Conservation (phyloP, 1,140 invertebrate genomes). For the Drosophila truncata region DNA sequence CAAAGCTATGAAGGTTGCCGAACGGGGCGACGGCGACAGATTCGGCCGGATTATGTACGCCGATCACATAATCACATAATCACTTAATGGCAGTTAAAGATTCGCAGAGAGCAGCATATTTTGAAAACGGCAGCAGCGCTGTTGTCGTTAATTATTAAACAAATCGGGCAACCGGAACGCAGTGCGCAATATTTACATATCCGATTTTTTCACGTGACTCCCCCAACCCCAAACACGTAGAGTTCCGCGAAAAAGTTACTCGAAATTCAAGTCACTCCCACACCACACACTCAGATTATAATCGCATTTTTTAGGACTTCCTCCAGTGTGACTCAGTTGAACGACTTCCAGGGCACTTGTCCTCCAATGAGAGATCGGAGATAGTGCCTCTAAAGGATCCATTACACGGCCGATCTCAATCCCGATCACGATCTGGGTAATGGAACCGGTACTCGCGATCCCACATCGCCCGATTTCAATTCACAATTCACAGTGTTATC, state of each 20-base stretch:
- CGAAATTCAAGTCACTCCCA: slow-evolving; percentile 42
- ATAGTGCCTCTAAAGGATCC: not conserved
- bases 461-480: slow-evolving; percentile 50
- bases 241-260: slow-evolving; percentile 47
- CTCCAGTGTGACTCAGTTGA: slow-evolving; percentile 38
- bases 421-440: slow-evolving; percentile 41
- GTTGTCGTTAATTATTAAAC: slow-evolving; percentile 65
- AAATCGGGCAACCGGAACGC: slow-evolving; percentile 75
- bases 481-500: slow-evolving; percentile 49
- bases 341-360: slow-evolving; percentile 38
- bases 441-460: slow-evolving; percentile 49
- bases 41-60: slow-evolving; percentile 38
- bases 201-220: slow-evolving; percentile 47
- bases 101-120: slow-evolving; percentile 24
- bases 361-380: slow-evolving; percentile 18
- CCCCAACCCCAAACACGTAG: slow-evolving; percentile 22
- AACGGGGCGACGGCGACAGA: slow-evolving; percentile 43
- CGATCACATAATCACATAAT: slow-evolving; percentile 48
- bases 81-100: slow-evolving; percentile 37
- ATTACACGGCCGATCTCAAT: slow-evolving; percentile 26
- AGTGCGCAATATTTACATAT: slow-evolving; percentile 74
- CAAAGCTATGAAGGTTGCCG: slow-evolving; percentile 66
- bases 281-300: not conserved
- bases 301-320: slow-evolving; percentile 7
- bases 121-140: slow-evolving; percentile 11